A percentile compares a stretch with the other conserved stretches of the same genome.
phyloP scores from a whole-genome alignment of 1,140 invertebrate genomes.

The Euborellia annulipes region DNA sequence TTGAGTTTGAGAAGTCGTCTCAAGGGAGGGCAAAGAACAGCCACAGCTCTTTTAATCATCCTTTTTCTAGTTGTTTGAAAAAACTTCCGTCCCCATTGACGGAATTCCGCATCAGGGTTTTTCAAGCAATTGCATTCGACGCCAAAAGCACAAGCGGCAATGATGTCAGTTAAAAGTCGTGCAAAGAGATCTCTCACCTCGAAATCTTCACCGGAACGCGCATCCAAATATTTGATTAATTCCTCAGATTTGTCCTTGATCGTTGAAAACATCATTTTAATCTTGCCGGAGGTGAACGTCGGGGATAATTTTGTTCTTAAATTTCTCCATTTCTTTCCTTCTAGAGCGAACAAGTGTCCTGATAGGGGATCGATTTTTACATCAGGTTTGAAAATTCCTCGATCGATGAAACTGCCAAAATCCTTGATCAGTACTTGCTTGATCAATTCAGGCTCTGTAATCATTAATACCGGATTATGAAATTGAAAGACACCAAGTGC shows the following conservation, averaged over 20 bases:
- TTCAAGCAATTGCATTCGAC: slow-evolving; percentile 35
- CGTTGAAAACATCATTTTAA: slow-evolving; percentile 29
- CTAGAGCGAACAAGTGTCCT: slow-evolving; percentile 6
- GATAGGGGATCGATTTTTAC: slow-evolving; percentile 19
- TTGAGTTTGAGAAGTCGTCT: too few relatives aligned
- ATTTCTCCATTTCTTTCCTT: slow-evolving; percentile 26
- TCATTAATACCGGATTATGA: slow-evolving; percentile 18
- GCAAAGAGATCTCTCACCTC: slow-evolving; percentile 22
- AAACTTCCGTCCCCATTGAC: slow-evolving; percentile 9
- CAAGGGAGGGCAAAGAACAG: too few relatives aligned
- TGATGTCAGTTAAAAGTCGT: slow-evolving; percentile 40
- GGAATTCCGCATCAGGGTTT: slow-evolving; percentile 27
- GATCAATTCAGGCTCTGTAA: slow-evolving; percentile 32
- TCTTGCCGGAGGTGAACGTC: slow-evolving; percentile 30
- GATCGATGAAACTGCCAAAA: slow-evolving; percentile 37
- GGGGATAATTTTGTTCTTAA: slow-evolving; percentile 30
- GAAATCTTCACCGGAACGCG: slow-evolving; percentile 22
- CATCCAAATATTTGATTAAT: not conserved
- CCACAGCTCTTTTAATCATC: too few relatives aligned
- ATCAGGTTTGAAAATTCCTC: slow-evolving; percentile 31
- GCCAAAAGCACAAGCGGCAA: slow-evolving; percentile 39
- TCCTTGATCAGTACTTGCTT: slow-evolving; percentile 40
- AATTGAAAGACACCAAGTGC: slow-evolving; percentile 1
- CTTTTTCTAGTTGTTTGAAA: too few relatives aligned
- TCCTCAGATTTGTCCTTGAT: not conserved